Evolutionary conservation across 2,888 invertebrate species (phyloP), one percentile per base, ranked within the genome.

Genomic region (Tenthredo scrophulariae): DNA sequence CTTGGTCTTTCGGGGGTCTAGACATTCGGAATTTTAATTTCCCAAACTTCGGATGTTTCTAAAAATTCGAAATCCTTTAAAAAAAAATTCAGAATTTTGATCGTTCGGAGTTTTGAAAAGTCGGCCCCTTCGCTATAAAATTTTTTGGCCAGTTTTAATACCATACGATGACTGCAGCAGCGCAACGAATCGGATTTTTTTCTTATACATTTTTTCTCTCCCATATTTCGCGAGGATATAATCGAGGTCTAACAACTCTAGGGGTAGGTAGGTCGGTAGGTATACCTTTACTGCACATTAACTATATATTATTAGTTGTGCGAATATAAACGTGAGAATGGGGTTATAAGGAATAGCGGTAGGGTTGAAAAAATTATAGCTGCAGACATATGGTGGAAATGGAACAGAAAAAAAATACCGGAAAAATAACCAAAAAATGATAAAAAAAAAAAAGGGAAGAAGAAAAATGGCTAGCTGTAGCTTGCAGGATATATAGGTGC

Each of bases 231-330:
- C 62, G 13, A 26, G 46, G 67, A 18, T 33, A 33, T 33, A 67
- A 67, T 67, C 67, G 67, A 18, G 33, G 7, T 33, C 5, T 33
- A 15, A 67, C 18, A 67, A 67, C 18, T 33, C 67, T 67, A 4
- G 33, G 67, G 33, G 67, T 67, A 6, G 67, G 15, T 67, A 67
- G 6, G 33, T 6, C 18, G 2, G 15, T 13, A 0, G 37, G 37
- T 62, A 62, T 67, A 67, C 67, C 18, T 67, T 67, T 18, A 67
- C 33, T 33, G 67, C 13, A 10, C 67, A 33, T 33, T 67, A 67
- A 67, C 67, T 33, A 67, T 33, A 67, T 67, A 67, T 67, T 67
- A 33, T 67, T 67, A 67, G 67, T 67, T 33, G 33, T 29, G 26
- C 10, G 67, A 67, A 67, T 26, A 65, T 67, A 62, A 62, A 62